Evolutionary conservation across 2,113 vertebrate genomes (phyloP).

Genomic region (Pygoscelis antarcticus): DNA sequence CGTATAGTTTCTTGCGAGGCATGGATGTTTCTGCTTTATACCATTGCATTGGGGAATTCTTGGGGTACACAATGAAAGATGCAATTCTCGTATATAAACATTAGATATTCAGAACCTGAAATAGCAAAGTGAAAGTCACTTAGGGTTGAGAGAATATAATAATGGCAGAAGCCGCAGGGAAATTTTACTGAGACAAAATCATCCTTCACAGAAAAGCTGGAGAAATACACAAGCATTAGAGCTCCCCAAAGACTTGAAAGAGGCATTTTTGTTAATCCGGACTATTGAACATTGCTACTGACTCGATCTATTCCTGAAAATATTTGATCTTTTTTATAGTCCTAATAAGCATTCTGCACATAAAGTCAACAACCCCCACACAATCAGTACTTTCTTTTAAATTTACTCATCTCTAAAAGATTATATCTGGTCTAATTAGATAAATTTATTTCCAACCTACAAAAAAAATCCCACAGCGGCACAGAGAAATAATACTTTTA

Average conservation of each 20-base stretch:
- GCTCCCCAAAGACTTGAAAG: background rate
- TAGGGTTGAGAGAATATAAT: background rate
- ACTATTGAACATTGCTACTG: background rate
- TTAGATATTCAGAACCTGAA: background rate
- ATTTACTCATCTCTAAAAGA: background rate
- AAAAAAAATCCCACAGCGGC: background rate
- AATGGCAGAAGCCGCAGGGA: background rate
- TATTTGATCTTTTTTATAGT: background rate
- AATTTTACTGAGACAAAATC: background rate
- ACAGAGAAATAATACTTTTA: background rate
- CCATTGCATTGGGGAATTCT: fast-evolving
- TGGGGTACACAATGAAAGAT: background rate
- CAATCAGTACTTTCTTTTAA: background rate
- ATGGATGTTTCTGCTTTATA: background rate
- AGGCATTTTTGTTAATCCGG: background rate
- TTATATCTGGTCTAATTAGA: background rate
- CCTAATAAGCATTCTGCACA: background rate
- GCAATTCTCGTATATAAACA: background rate
- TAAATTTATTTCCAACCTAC: background rate
- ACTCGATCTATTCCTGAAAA: background rate
- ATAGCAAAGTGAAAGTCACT: background rate
- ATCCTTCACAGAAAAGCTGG: background rate
- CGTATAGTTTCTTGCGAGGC: fast-evolving
- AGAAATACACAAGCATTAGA: background rate
- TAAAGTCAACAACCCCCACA: background rate